A percentile compares a stretch with the other conserved stretches of the same genome.
These are phyloP conservation scores for Sprattus sprattus DNA, from an alignment of 2,113 vertebrate species.

Conservation along the genomic window DNA sequence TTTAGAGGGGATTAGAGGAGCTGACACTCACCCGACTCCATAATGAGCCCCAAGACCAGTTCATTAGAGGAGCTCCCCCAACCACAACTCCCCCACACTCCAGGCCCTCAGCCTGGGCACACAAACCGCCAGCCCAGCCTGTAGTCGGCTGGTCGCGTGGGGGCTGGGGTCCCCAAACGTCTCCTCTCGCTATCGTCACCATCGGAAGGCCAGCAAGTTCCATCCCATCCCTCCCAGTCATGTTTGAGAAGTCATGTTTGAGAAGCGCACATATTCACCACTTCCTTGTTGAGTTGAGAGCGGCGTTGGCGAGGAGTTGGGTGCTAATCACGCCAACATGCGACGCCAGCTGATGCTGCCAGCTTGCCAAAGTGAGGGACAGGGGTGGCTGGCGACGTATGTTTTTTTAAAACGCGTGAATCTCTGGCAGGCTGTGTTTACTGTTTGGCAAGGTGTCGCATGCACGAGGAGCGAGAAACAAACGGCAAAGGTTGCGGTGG, in stretches of 20 bases:
- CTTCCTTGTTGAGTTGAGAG: too few relatives aligned
- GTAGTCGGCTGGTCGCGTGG: too few relatives aligned
- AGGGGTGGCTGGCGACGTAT: background rate
- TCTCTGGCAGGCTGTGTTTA: background rate
- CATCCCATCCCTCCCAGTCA: too few relatives aligned
- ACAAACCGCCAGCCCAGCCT: background rate
- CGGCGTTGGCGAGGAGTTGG: too few relatives aligned
- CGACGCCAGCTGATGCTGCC: background rate
- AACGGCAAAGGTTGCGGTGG: background rate
- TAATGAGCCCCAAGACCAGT: constrained; percentile 37
- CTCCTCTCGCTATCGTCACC: too few relatives aligned
- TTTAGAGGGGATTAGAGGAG: constrained; percentile 57
- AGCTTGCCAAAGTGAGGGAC: background rate
- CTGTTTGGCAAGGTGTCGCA: background rate
- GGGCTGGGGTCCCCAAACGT: too few relatives aligned
- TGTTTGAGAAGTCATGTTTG: too few relatives aligned
- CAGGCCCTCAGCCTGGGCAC: background rate
- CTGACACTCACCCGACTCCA: constrained; percentile 30
- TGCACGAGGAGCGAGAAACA: background rate
- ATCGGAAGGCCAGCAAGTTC: too few relatives aligned
- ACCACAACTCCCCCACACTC: background rate
- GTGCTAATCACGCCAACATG: background rate
- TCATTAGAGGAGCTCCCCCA: constrained; percentile 29
- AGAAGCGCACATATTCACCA: too few relatives aligned
- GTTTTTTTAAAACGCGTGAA: background rate